Percentiles rank a stretch among this genome's conserved stretches.
phyloP scores from a whole-genome alignment of 64 coral and sea anemone genomes.

The Dendrophyllia cribrosa region DNA sequence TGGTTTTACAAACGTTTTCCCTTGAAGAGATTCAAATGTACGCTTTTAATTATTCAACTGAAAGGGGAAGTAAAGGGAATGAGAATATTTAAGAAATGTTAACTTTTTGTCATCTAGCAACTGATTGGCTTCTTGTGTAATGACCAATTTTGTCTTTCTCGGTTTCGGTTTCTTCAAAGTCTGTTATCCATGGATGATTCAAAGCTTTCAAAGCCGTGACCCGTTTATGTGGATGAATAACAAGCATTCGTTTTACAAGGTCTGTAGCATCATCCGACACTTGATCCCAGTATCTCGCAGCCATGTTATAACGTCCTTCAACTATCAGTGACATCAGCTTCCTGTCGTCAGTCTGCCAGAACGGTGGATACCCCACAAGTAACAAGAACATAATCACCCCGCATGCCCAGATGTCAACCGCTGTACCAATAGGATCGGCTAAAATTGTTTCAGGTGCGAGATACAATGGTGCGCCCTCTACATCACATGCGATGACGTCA shows the following conservation, averaged over 20 bases:
- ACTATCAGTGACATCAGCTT: constrained; percentile 36
- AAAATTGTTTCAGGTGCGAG: constrained; percentile 47
- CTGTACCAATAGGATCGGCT: constrained; percentile 18
- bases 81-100: no score
- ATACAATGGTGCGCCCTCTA: constrained; percentile 35
- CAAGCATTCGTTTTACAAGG: constrained; percentile 19
- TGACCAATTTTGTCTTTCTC: not conserved
- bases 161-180: constrained; percentile 12
- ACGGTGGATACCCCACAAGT: constrained; percentile 45
- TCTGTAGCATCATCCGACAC: constrained; percentile 44
- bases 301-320: constrained; percentile 11
- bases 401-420: constrained; percentile 55
- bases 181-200: constrained; percentile 43
- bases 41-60: no score
- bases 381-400: constrained; percentile 37
- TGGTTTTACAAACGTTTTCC: no score
- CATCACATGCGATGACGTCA: constrained; percentile 9
- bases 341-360: constrained; percentile 16
- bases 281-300: constrained; percentile 17
- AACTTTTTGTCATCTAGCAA: no score
- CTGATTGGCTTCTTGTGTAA: not conserved
- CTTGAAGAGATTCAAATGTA: no score
- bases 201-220: constrained; percentile 19
- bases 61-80: no score
- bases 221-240: constrained; percentile 22